Conservation (phyloP, 2,797 vertebrate genomes). For the Pseudotriccus pelzelni region DNA sequence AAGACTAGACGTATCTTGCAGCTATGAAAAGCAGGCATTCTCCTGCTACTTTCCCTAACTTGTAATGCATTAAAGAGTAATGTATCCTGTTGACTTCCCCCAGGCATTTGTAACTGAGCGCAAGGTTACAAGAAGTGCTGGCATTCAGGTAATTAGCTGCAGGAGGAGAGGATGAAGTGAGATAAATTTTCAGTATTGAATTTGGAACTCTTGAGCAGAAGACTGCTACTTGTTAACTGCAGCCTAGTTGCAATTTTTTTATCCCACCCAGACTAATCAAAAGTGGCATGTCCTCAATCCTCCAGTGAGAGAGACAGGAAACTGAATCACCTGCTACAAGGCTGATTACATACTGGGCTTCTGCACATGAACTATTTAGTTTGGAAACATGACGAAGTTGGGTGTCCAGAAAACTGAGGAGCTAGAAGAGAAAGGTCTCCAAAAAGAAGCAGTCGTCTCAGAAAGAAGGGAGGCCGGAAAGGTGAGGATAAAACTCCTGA, state of each 20-base stretch:
- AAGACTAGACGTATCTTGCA: neutral
- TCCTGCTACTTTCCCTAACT: neutral
- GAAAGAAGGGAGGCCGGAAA: neutral
- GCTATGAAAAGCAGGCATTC: neutral
- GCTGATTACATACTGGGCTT: neutral
- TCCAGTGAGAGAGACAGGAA: neutral
- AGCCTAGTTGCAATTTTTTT: neutral
- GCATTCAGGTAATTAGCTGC: neutral
- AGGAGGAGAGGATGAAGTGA: neutral
- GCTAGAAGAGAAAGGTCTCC: neutral
- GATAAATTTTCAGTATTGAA: neutral
- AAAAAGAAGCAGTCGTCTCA: neutral
- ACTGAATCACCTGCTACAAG: neutral
- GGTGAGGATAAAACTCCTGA: neutral
- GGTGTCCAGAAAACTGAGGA: neutral
- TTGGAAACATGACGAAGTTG: neutral
- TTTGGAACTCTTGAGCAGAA: neutral
- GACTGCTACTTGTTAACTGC: neutral
- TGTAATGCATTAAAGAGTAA: neutral
- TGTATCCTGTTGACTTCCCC: accelerated
- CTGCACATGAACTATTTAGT: neutral
- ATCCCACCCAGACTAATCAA: neutral
- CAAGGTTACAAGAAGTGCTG: neutral
- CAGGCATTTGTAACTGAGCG: neutral
- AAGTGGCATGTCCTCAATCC: neutral